These are phyloP conservation scores for Nesometra sesokonis DNA, from an alignment of 35 echinoderm and acorn worm genomes.

Conservation along the genomic window DNA sequence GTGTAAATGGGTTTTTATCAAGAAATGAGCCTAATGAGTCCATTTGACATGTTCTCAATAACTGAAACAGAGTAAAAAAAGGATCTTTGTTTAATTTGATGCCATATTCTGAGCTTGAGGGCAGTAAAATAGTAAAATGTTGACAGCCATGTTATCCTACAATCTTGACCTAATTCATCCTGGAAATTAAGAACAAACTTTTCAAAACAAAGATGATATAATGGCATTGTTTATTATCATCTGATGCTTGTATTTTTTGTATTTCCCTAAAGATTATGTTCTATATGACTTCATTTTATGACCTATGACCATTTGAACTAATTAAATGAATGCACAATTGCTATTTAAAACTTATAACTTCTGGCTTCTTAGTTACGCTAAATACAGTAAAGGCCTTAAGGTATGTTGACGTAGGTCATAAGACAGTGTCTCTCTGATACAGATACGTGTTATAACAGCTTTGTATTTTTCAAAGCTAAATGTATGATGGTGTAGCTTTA, in stretches of 20 bases:
- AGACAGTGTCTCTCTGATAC: background rate
- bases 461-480: background rate
- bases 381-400: background rate
- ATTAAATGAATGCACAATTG: background rate
- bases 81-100: no score
- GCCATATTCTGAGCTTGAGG: no score
- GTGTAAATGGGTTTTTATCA: no score
- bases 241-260: background rate
- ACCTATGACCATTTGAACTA: background rate
- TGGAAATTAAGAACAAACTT: no score
- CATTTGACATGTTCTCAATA: no score
- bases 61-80: no score
- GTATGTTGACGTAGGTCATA: background rate
- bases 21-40: no score
- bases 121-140: no score
- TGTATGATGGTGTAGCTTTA: background rate
- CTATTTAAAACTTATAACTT: background rate
- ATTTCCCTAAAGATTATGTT: background rate
- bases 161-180: no score
- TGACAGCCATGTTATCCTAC: no score
- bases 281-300: background rate
- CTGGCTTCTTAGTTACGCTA: background rate
- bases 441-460: background rate
- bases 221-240: no score
- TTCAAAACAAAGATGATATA: no score